These are phyloP conservation scores for Rhogogaster chlorosoma DNA, from an alignment of 2,888 invertebrate genomes.

Conservation along the genomic window DNA sequence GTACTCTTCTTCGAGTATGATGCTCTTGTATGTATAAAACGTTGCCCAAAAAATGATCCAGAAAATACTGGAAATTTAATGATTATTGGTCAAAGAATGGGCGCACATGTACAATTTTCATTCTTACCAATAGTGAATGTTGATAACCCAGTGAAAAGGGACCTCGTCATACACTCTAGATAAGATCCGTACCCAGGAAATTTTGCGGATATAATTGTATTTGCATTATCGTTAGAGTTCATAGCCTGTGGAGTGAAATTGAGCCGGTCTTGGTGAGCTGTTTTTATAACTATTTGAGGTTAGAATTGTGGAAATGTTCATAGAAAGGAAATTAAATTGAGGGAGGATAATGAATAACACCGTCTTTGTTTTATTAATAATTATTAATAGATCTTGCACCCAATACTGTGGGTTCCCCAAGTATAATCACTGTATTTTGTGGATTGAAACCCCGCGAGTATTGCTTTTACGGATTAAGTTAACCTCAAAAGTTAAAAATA, in stretches of 20 bases:
- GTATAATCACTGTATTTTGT: neutral
- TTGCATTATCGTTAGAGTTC: neutral
- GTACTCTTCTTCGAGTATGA: constrained; percentile 73
- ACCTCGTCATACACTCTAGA: constrained; percentile 78
- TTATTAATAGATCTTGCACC: neutral
- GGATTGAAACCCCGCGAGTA: neutral
- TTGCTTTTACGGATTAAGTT: neutral
- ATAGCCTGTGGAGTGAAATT: constrained; percentile 20
- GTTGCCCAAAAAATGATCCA: constrained; percentile 76
- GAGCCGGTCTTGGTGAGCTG: neutral
- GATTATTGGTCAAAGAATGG: constrained; percentile 51
- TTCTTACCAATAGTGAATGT: constrained; percentile 76
- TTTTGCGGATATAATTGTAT: neutral
- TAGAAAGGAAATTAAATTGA: neutral
- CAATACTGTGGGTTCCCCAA: neutral
- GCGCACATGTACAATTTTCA: constrained; percentile 23
- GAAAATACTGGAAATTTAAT: constrained; percentile 73
- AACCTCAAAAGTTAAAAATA: neutral
- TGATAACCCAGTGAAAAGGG: constrained; percentile 77
- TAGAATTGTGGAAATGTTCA: neutral
- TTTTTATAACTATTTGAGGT: constrained; percentile 13
- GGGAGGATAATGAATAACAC: neutral
- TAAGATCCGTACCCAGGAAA: constrained; percentile 29
- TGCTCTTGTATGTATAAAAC: constrained; percentile 72
- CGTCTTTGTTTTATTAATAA: neutral